Evolutionary conservation across 2,888 invertebrate species (phyloP), one percentile per base, ranked within the genome.

Genomic region (Lamproptera curius): DNA sequence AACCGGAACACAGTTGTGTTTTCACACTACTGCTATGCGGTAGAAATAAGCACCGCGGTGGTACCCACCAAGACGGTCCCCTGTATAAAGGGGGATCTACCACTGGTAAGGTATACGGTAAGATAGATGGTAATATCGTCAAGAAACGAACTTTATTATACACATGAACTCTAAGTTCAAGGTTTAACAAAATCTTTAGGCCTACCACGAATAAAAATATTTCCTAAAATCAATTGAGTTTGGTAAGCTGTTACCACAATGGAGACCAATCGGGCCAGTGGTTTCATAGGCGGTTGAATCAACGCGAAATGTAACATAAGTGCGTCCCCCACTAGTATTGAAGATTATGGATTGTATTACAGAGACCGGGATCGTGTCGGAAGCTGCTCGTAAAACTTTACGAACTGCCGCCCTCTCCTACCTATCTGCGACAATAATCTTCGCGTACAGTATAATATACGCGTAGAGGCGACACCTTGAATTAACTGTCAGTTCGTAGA

Each of bases 351-450:
- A 57, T 57, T 63, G 61, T 57, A 56, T 58, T 57, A 61, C 55
- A 57, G 57, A 59, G 61, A 56, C 54, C 54, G 49, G 50, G 58
- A 63, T 70, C 74, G 75, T 74, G 76, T 77, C 76, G 80, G 81
- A 81, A 75, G 76, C 66, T 59, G 61, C 53, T 85, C 84, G 80
- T 86, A 86, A 86, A 85, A 84, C 69, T 86, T 86, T 85, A 85
- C 81, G 84, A 81, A 84, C 82, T 82, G 68, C 63, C 79, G 80
- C 81, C 82, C 82, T 80, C 74, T 65, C 53, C 58, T 53, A 65
- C 67, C 70, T 84, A 86, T 85, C 82, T 73, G 77, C 73, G 78
- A 80, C 83, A 81, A 84, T 85, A 80, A 81, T 82, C 53, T 53
- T 46, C 42, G 28, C 6, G 33, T 8, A 46, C 14, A 53, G 51